phyloP scores from a whole-genome alignment of 2,888 invertebrate species.

The Drosophila crucigera region DNA sequence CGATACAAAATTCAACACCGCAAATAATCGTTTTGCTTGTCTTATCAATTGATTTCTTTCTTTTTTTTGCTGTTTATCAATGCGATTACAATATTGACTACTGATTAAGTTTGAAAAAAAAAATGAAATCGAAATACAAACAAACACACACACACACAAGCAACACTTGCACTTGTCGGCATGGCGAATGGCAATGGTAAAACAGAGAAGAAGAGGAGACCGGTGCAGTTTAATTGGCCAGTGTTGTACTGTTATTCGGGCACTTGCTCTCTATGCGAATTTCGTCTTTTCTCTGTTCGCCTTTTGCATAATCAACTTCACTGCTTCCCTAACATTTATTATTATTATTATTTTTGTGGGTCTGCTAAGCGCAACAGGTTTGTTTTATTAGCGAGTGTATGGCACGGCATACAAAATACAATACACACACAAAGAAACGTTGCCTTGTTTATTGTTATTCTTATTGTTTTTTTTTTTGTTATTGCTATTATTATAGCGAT shows the following conservation, averaged over 20 bases:
- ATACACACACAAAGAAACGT: conserved; percentile 10
- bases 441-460: conserved; percentile 42
- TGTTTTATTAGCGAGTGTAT: conserved; percentile 50
- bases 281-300: not conserved
- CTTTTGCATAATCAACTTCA: conserved; percentile 41
- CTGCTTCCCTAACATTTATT: conserved; percentile 2
- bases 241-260: not conserved
- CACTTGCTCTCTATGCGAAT: conserved; percentile 14
- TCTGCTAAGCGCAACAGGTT: conserved; percentile 46
- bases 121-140: conserved; percentile 7
- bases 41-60: conserved; percentile 35
- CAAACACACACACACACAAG: not conserved
- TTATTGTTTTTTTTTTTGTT: conserved; percentile 42
- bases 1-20: conserved; percentile 8
- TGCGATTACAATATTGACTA: conserved; percentile 43
- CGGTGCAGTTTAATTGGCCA: conserved; percentile 21
- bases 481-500: conserved; percentile 45
- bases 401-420: conserved; percentile 56
- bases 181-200: conserved; percentile 22
- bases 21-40: conserved; percentile 42
- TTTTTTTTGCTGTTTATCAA: conserved; percentile 37
- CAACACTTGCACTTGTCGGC: not conserved
- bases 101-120: conserved; percentile 37
- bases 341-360: conserved; percentile 20
- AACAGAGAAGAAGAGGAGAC: conserved; percentile 4